Evolutionary conservation across 2,797 vertebrate species (phyloP), one percentile per base, ranked within the genome.

Genomic region (Acridotheres tristis): DNA sequence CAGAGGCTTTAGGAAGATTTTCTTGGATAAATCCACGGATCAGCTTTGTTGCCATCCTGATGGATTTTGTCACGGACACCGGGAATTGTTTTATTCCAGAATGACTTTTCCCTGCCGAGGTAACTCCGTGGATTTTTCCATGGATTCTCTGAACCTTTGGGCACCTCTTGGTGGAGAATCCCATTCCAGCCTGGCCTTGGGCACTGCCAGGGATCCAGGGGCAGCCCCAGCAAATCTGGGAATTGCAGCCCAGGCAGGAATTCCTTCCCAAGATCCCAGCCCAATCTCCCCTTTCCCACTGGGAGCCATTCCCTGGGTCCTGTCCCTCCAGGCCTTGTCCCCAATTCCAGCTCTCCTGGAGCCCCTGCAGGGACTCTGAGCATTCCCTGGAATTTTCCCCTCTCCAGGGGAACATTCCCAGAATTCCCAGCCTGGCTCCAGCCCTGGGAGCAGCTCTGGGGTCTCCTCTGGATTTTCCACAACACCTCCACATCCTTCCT

Each of bases 51-150:
- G 6, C 18, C n/a, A 29, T 18, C 20, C 71, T 22, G 19, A 47
- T 1, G 54, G n/a, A 30, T 73, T 57, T 47, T 36, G 51, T 10
- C 18, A 6, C 1, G 0, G 51, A 27, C 40, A 7, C 10, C 2
- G 6, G 25, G n/a, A 36, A 30, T 58, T 30, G 5, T 36, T 48
- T 58, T 5, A 18, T 11, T 14, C 12, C 2, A 12, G 26, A 9
- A 58, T 18, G 43, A 25, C 10, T 38, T 22, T 36, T 36, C n/a
- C n/a, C 43, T 17, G 19, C 5, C 0, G 9, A 34, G 30, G 23
- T 23, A 18, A 10, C 53, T 34, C 51, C 1, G 1, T 34, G 30
- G 14, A 25, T 19, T 30, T 27, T 66, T 3, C 63, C 45, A 47
- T 18, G n/a, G 26, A 73, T 73, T 30, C 40, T 32, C 20, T 11